Evolutionary conservation across 1,140 invertebrate species (phyloP), one percentile per base, ranked within the genome.

Genomic region (Oncopodura yosiiana): DNA sequence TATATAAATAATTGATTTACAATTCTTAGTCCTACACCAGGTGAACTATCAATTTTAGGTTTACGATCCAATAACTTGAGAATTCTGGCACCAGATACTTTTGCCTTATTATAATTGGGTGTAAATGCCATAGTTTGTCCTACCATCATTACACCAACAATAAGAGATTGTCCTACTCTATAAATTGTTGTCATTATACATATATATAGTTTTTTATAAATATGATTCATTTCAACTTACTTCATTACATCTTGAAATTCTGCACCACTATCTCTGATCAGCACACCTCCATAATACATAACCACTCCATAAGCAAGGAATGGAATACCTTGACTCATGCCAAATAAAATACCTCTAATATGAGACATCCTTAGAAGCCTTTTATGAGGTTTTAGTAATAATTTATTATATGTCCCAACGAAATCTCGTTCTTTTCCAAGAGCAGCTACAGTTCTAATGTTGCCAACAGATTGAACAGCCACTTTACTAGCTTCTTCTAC

Each of bases 81-180:
- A n/a, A 70, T 69, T 38, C 66, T 62, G 14, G 65, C 67, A 16
- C 76, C 75, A 26, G 78, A 71, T 24, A 72, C 42, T 58, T 73
- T 73, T 8, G 73, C 77, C 64, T 77, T 78, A 12, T 69, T 70
- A 61, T 88, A 86, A 69, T 93, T 91, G 0, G 88, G 87, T 1
- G 86, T 84, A 67, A 86, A 88, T 1, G 86, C 83, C 18, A 88
- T 69, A 0, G 86, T 81, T 65, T 90, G 84, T 0, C 86, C 87
- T 65, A 92, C 75, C 51, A 82, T 79, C 49, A 81, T 76, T 0
- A 82, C 81, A 16, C 83, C 82, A 73, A 86, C 79, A 30, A 86
- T 76, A 2, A 88, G 69, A 0, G 81, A 78, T 69, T 83, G 78
- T 24, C 81, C 78, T 9, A 86, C 80, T 66, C 84, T 85, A 66